phyloP scores from a whole-genome alignment of 2,888 invertebrate genomes.

The Enchytraeus crypticus region DNA sequence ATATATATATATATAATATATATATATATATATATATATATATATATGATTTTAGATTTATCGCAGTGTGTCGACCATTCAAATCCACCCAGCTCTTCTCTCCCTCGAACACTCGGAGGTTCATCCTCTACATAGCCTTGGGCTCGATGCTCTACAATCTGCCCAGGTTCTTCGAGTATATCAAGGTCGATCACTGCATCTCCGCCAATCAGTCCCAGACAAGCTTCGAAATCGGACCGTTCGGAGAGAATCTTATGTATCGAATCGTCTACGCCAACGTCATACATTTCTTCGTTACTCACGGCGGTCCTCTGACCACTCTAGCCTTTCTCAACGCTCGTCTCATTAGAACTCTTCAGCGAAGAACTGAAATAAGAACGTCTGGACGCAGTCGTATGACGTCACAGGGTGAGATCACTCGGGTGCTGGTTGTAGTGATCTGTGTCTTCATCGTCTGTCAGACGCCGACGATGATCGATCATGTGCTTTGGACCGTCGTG shows the following conservation, averaged over 20 bases:
- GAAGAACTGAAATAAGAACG: not conserved
- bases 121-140: too few species aligned
- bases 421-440: conserved; percentile 25
- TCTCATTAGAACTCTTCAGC: not conserved
- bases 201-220: too few species aligned
- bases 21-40: not conserved
- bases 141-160: too few species aligned
- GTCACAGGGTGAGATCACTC: conserved; percentile 26
- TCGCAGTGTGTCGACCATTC: not conserved
- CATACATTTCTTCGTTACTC: too few species aligned
- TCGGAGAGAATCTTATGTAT: too few species aligned
- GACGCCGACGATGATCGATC: conserved; percentile 28
- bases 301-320: too few species aligned
- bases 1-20: not conserved
- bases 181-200: too few species aligned
- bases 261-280: too few species aligned
- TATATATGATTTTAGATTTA: not conserved
- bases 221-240: too few species aligned
- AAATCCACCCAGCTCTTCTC: not conserved
- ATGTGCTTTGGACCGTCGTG: conserved; percentile 25
- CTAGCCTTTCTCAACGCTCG: too few species aligned
- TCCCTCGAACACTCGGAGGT: not conserved
- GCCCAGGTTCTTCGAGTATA: too few species aligned
- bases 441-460: conserved; percentile 27
- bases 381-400: not conserved